Evolutionary conservation across 2,888 invertebrate genomes (phyloP).

Genomic region (Epinotia brunnichana): DNA sequence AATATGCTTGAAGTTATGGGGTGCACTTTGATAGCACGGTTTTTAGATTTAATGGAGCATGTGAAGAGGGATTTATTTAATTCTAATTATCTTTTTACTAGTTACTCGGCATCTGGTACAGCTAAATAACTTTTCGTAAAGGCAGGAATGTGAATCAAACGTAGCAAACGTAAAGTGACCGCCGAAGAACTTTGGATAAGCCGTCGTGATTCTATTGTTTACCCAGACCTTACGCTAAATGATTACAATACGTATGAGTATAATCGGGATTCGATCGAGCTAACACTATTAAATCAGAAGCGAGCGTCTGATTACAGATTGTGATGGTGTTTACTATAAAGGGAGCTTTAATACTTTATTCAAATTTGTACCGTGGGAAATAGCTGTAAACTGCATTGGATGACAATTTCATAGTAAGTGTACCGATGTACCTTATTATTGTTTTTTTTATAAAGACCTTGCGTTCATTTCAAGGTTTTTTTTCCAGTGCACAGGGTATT

Average conservation of each 20-base stretch:
- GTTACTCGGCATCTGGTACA: background rate
- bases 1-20: conserved; percentile 64
- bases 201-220: conserved; percentile 1
- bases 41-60: conserved; percentile 28
- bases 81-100: conserved; percentile 20
- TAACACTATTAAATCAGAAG: conserved; percentile 14
- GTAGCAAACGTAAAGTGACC: background rate
- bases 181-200: background rate
- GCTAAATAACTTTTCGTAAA: conserved; percentile 1
- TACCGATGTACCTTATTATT: background rate
- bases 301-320: conserved; percentile 12
- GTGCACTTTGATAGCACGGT: conserved; percentile 55
- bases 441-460: background rate
- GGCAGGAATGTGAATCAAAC: background rate
- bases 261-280: conserved; percentile 6
- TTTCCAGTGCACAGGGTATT: too few species aligned
- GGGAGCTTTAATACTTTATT: conserved; percentile 6
- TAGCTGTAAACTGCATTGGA: background rate
- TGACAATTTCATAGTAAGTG: background rate
- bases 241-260: too few species aligned
- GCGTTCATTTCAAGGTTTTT: too few species aligned
- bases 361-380: conserved; percentile 15
- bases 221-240: background rate
- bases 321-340: background rate
- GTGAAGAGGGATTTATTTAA: conserved; percentile 12